Evolutionary conservation across 2,113 vertebrate genomes (phyloP).

Genomic region (Brachirus orientalis): DNA sequence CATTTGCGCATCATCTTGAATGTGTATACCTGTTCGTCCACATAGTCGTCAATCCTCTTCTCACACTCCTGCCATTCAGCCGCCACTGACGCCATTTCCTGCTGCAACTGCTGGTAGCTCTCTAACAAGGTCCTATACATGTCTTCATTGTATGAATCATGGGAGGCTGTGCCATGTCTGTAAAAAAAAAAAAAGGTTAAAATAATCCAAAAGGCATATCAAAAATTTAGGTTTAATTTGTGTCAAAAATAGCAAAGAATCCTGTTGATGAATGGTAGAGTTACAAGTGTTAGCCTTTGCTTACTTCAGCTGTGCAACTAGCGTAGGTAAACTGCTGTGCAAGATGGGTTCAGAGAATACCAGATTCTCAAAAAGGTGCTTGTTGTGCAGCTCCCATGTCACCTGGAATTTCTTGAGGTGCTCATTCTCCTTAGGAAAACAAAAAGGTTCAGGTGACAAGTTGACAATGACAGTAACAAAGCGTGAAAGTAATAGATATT

Average conservation of each 20-base stretch:
- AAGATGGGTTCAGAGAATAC: slow-evolving; percentile 97
- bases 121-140: slow-evolving; percentile 91
- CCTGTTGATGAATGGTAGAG: no score
- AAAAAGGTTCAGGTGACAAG: neutral
- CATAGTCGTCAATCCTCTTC: slow-evolving; percentile 96
- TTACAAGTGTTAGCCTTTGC: slow-evolving; percentile 7
- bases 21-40: slow-evolving; percentile 91
- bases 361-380: slow-evolving; percentile 97
- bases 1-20: neutral
- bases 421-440: slow-evolving; percentile 88
- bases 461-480: neutral
- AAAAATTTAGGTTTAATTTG: no score
- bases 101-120: slow-evolving; percentile 90
- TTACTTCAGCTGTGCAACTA: slow-evolving; percentile 94
- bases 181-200: neutral
- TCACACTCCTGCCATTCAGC: slow-evolving; percentile 95
- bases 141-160: slow-evolving; percentile 92
- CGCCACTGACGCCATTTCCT: slow-evolving; percentile 90
- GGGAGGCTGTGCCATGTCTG: slow-evolving; percentile 90
- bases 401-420: slow-evolving; percentile 98
- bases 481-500: neutral
- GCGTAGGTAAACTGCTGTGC: slow-evolving; percentile 91
- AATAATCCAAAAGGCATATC: neutral
- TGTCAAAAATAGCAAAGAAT: no score
- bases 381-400: slow-evolving; percentile 98